Conservation (phyloP, 1,140 invertebrate species). For the Dreissena rostriformis region DNA sequence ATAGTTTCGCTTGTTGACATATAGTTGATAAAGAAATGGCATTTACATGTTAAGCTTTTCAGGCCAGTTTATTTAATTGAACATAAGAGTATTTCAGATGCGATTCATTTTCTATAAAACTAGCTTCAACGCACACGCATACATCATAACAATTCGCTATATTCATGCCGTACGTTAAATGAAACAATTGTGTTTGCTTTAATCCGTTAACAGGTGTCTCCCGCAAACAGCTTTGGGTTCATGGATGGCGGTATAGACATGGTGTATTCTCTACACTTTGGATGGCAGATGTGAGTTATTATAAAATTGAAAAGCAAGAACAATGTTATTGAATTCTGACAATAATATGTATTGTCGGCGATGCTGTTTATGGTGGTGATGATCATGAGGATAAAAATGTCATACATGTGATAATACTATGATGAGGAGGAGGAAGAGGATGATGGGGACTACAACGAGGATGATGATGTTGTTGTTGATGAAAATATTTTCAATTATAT, state of each 20-base stretch:
- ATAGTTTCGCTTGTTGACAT: not conserved
- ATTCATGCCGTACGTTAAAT: not conserved
- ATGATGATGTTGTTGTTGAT: too few relatives aligned
- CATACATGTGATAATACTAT: too few relatives aligned
- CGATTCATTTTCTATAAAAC: not conserved
- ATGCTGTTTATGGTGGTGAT: not conserved
- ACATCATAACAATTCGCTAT: not conserved
- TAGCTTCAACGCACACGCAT: not conserved
- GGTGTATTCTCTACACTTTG: constrained; percentile 64
- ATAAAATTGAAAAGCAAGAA: not conserved
- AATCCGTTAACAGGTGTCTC: constrained; percentile 58
- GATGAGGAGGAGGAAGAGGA: too few relatives aligned
- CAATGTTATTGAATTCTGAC: not conserved
- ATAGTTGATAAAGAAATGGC: not conserved
- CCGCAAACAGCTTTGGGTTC: constrained; percentile 71
- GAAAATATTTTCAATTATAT: too few relatives aligned
- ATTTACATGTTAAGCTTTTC: not conserved
- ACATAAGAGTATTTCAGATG: not conserved
- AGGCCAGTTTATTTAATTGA: not conserved
- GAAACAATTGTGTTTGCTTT: not conserved
- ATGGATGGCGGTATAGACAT: constrained; percentile 72
- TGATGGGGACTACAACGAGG: too few relatives aligned
- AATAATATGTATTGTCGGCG: not conserved
- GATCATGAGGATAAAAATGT: too few relatives aligned
- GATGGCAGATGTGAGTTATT: constrained; percentile 69